These are phyloP conservation scores for Thecocarcelia acutangulata DNA, from an alignment of 2,888 invertebrate genomes.

Conservation along the genomic window DNA sequence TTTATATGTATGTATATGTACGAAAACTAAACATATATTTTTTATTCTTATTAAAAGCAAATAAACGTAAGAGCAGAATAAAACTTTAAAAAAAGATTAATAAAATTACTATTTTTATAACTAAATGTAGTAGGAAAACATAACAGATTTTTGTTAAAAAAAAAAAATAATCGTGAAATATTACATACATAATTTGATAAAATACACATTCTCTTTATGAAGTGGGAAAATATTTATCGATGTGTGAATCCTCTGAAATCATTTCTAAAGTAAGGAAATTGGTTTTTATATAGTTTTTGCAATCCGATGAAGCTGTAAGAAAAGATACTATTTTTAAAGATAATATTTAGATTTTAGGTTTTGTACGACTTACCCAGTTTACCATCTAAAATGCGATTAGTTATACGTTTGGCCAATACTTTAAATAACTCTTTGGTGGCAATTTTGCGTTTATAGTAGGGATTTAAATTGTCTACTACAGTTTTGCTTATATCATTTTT, in stretches of 20 bases:
- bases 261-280: conserved; percentile 76
- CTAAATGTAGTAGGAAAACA: conserved; percentile 62
- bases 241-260: conserved; percentile 76
- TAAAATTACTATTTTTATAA: conserved; percentile 23
- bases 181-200: not conserved
- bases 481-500: conserved; percentile 75
- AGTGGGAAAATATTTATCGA: conserved; percentile 76
- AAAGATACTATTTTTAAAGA: not conserved
- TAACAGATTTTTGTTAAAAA: conserved; percentile 55
- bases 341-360: conserved; percentile 7
- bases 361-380: conserved; percentile 72
- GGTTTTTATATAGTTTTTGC: conserved; percentile 75
- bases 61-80: conserved; percentile 6
- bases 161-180: conserved; percentile 8
- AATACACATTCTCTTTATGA: conserved; percentile 43
- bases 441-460: conserved; percentile 79
- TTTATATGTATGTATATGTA: not conserved
- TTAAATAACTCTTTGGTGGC: conserved; percentile 78
- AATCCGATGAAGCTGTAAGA: conserved; percentile 73
- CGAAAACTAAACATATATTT: not conserved
- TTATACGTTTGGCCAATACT: conserved; percentile 77
- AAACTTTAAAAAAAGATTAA: conserved; percentile 10
- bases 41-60: not conserved
- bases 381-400: conserved; percentile 75
- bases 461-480: conserved; percentile 78